phyloP scores from a whole-genome alignment of 2,113 vertebrate species.

The Recurvirostra avosetta region DNA sequence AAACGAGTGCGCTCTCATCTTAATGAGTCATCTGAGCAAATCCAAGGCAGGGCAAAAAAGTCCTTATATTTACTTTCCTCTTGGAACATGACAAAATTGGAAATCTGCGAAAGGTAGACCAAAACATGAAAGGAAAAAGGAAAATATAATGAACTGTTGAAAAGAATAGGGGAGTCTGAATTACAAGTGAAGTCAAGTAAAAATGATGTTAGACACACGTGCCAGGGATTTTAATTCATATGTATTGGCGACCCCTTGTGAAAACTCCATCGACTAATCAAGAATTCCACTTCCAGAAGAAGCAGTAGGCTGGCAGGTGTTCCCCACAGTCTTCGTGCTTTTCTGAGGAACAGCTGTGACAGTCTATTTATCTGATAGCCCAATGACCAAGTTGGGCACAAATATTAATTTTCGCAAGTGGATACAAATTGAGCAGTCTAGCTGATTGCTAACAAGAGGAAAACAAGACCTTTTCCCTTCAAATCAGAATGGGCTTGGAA shows the following conservation, averaged over 20 bases:
- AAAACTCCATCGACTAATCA: background rate
- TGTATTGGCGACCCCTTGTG: background rate
- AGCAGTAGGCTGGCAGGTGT: background rate
- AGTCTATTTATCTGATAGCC: background rate
- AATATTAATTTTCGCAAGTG: background rate
- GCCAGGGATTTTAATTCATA: background rate
- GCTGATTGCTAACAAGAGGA: background rate
- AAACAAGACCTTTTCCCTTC: background rate
- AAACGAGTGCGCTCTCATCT: background rate
- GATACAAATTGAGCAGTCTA: background rate
- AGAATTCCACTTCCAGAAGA: background rate
- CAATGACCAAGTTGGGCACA: background rate
- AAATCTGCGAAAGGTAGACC: background rate
- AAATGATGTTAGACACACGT: background rate
- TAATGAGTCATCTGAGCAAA: constrained; percentile 7
- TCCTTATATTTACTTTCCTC: background rate
- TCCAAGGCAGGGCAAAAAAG: background rate
- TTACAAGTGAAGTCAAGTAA: background rate
- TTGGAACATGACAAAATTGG: background rate
- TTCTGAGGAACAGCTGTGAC: background rate
- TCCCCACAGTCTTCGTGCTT: background rate
- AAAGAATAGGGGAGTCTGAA: background rate
- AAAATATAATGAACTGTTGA: background rate
- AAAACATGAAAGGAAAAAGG: background rate
- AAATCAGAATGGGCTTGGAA: background rate